Evolutionary conservation across 2,888 invertebrate species (phyloP).

Genomic region (Spisula subtruncata): DNA sequence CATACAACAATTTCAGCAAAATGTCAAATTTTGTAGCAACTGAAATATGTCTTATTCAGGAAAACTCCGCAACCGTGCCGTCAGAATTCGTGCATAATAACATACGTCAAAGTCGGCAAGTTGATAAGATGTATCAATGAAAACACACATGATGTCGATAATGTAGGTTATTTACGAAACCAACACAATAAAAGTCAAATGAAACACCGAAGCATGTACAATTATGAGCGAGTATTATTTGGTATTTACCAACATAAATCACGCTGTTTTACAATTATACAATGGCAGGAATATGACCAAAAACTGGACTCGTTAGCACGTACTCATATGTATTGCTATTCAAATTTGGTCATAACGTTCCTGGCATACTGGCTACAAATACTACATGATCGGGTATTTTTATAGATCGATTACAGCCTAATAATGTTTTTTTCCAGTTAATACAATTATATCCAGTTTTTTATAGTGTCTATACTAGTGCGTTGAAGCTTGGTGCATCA

Average conservation of each 20-base stretch:
- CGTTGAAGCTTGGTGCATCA: too few relatives aligned
- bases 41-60: background rate
- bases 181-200: constrained; percentile 7
- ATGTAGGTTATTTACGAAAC: background rate
- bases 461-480: too few relatives aligned
- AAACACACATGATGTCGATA: background rate
- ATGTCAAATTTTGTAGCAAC: constrained; percentile 31
- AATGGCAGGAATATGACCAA: background rate
- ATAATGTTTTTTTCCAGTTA: too few relatives aligned
- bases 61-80: constrained; percentile 7
- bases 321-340: background rate
- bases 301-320: background rate
- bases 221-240: background rate
- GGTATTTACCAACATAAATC: background rate
- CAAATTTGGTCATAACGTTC: background rate
- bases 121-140: background rate
- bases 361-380: too few relatives aligned
- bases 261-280: background rate
- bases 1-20: constrained; percentile 23
- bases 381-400: too few relatives aligned
- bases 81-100: background rate
- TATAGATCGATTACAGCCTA: too few relatives aligned
- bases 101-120: background rate
- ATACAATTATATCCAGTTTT: too few relatives aligned
- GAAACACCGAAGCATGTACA: constrained; percentile 1